Base-by-base conservation (phyloP, 2,113 vertebrate genomes). In the Sardina pilchardus region DNA sequence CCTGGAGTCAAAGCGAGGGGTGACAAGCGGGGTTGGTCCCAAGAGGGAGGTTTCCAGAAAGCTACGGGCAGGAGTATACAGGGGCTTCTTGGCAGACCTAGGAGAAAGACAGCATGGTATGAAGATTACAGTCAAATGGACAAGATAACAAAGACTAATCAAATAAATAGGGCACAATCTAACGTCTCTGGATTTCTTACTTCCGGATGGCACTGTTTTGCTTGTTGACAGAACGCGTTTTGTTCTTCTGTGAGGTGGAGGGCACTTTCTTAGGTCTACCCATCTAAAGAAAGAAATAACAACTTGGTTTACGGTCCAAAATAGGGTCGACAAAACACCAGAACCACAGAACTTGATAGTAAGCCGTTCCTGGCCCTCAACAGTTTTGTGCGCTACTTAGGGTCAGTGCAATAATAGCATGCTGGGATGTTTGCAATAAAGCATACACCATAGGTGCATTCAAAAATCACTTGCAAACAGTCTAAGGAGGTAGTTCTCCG, bases 1-100 rank as follows among this genome's bases (percentile, higher is more conserved):
- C 95, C 95, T 94, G 2, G 95, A 91, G 91, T 96, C 94, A 5
- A 95, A 95, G 82, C 94, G 93, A 0, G 95, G 95, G 0, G 95
- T 96, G 84, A 95, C 6, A 0, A 95, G 92, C 0, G 95, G 95
- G 2, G 95, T 96, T 0, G 93, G 24, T 0, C 95, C 95, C 47
- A 95, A 93, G 82, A 94, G 0, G 6, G 94, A 95, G 6, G 89
- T 89, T 63, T 95, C 93, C 86, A 95, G 16, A 48, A 93, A 63
- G 82, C 34, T 90, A 56, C 93, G 90, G 43, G 94, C 93, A 14
- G 95, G 95, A 9, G 95, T 95, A 82, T 92, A 82, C 87, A 95
- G 0, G 0, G 91, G 92, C 84, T 94, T 95, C 89, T 92, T 93
- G 83, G 36, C 92, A 0, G 94, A 94, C 83, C 94, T 96, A 85